A percentile compares a stretch with the other conserved stretches of the same genome.
Conservation (phyloP, 2,113 vertebrate genomes). For the Ia io region DNA sequence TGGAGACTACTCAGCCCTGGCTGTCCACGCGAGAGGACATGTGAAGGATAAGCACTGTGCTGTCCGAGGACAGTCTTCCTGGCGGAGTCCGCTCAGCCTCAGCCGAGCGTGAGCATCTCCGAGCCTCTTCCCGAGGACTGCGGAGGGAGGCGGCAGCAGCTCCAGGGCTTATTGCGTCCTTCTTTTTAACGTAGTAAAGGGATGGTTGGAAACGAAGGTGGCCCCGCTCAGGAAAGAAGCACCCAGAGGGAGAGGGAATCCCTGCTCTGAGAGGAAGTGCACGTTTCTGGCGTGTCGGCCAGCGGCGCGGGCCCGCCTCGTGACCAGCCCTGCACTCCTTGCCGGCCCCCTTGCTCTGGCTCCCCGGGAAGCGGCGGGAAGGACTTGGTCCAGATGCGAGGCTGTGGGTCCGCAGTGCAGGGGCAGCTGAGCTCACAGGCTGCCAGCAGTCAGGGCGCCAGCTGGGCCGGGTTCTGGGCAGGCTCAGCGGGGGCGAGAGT, state of each 20-base stretch:
- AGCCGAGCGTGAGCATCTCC: background rate
- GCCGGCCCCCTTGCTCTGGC: background rate
- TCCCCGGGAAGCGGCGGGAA: background rate
- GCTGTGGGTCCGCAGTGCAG: background rate
- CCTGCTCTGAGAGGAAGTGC: too few relatives aligned
- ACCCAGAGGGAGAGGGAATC: too few relatives aligned
- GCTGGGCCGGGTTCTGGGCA: background rate
- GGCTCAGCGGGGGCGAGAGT: background rate
- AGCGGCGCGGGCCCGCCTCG: accelerated
- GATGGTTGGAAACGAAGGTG: background rate
- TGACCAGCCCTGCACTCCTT: background rate
- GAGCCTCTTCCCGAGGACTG: background rate
- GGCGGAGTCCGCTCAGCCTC: background rate
- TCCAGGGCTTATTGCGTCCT: accelerated
- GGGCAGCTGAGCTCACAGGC: background rate
- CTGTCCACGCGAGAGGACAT: background rate
- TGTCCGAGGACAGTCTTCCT: background rate
- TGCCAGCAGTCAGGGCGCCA: too few relatives aligned
- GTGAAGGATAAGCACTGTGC: background rate
- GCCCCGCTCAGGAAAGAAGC: background rate
- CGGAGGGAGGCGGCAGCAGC: background rate
- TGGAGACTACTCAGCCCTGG: background rate
- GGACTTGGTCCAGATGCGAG: background rate
- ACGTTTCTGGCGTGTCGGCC: background rate
- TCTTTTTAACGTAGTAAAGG: background rate